phyloP scores from a whole-genome alignment of 2,797 vertebrate genomes.

The Megalops cyprinoides region DNA sequence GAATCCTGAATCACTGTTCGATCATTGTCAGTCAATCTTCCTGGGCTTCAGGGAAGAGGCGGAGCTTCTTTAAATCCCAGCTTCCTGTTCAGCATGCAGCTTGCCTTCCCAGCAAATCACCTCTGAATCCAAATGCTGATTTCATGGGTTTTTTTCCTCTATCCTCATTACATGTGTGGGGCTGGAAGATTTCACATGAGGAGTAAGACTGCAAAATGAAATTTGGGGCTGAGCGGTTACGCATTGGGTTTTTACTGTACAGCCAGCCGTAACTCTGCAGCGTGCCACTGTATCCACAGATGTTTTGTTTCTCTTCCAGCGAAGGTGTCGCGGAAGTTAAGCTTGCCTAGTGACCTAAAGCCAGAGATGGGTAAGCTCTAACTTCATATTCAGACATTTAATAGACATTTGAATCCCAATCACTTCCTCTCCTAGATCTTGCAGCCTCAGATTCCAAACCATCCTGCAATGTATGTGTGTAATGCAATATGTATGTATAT shows the following conservation, averaged over 20 bases:
- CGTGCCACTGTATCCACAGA: neutral
- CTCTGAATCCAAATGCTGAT: neutral
- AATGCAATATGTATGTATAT: neutral
- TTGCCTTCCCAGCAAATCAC: too few relatives aligned
- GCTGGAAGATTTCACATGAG: too few relatives aligned
- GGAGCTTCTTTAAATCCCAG: neutral
- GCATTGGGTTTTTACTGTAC: neutral
- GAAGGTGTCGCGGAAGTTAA: conserved; percentile 99
- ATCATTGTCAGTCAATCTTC: neutral
- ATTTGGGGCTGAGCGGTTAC: too few relatives aligned
- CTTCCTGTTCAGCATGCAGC: too few relatives aligned
- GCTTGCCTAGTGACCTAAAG: conserved; percentile 92
- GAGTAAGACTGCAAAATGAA: too few relatives aligned
- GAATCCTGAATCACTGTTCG: neutral
- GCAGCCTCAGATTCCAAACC: conserved; percentile 42
- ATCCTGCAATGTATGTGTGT: neutral
- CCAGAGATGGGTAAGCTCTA: conserved; percentile 89
- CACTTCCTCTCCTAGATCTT: neutral
- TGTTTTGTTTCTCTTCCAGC: conserved; percentile 82
- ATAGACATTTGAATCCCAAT: conserved; percentile 28
- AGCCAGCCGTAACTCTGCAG: neutral
- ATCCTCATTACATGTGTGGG: too few relatives aligned
- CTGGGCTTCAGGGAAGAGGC: neutral
- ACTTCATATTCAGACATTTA: conserved; percentile 44
- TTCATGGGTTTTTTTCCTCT: too few relatives aligned